Base-by-base conservation (phyloP, 1,140 invertebrate species). In the Drosophila miranda region DNA sequence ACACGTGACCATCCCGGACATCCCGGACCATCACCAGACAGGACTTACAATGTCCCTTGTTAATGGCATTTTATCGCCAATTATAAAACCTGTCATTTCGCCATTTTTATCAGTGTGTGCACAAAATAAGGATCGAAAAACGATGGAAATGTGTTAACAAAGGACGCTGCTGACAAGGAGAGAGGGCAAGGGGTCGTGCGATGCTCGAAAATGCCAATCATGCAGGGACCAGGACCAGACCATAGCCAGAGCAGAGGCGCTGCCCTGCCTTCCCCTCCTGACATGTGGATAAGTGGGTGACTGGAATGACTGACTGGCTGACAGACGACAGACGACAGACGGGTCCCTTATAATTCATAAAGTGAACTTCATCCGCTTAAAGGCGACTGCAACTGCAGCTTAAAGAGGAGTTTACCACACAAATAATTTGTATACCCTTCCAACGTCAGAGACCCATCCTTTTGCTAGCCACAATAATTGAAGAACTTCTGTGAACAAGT, bases 21-120 rank as follows among this genome's bases (percentile, higher is more conserved):
- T 21, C 16, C 19, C 34, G 57, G 57, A 41, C 43, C 43, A 50
- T 2, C 34, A 13, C 9, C 30, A 3, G 34, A 13, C 34, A 4
- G 41, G 49, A 44, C 54, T 42, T 48, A 59, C 64, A 75, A 57
- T 69, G 80, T 66, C 53, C 56, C 73, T 76, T 68, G 81, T 67
- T 82, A 86, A 82, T 86, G 78, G 78, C 82, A 86, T 86, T 86
- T 86, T 82, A 86, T 78, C 78, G 75, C 66, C 82, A 86, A 87
- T 87, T 87, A 86, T 87, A 82, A 86, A 82, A 78, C 52, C 82
- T 86, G 82, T 75, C 82, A 87, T 67, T 81, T 75, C 68, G 48
- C 61, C 66, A 68, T 81, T 84, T 81, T 84, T 81, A 87, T 84
- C 75, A 73, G 77, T 74, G 79, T 50, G 62, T 34, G 52, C 23